Evolutionary conservation across 2,113 vertebrate genomes (phyloP).

Genomic region (Phylloscopus trochilus): DNA sequence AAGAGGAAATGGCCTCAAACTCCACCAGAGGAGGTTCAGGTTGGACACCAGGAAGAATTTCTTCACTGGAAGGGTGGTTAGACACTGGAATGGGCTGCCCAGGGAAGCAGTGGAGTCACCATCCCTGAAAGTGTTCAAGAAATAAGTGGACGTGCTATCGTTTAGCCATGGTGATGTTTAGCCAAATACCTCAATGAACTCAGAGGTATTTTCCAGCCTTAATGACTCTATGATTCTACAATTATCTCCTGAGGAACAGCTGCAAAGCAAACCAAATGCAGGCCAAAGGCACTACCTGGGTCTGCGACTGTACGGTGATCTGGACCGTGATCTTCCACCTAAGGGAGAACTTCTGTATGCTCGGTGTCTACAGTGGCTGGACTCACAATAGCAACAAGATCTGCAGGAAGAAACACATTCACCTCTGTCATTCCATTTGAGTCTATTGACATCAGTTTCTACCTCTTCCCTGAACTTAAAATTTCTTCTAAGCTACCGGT

Average conservation of each 20-base stretch:
- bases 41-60: not conserved
- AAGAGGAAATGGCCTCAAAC: not conserved
- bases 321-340: conserved; percentile 77
- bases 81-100: not conserved
- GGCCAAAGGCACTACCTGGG: conserved; percentile 80
- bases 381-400: conserved; percentile 86
- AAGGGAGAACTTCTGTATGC: conserved; percentile 83
- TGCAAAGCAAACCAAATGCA: not conserved
- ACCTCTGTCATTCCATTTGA: not conserved
- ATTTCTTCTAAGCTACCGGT: not conserved
- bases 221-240: not conserved
- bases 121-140: not conserved
- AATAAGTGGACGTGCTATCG: rapidly evolving
- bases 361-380: conserved; percentile 83
- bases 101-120: not conserved
- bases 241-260: not conserved
- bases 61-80: not conserved
- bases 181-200: not conserved
- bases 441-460: not conserved
- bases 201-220: not conserved
- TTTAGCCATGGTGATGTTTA: not conserved
- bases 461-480: not conserved
- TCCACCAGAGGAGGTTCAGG: not conserved
- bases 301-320: conserved; percentile 85
- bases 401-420: conserved; percentile 72